A percentile compares a stretch with the other conserved stretches of the same genome.
Conservation (phyloP, 2,888 invertebrate genomes). For the Oligia latruncula region DNA sequence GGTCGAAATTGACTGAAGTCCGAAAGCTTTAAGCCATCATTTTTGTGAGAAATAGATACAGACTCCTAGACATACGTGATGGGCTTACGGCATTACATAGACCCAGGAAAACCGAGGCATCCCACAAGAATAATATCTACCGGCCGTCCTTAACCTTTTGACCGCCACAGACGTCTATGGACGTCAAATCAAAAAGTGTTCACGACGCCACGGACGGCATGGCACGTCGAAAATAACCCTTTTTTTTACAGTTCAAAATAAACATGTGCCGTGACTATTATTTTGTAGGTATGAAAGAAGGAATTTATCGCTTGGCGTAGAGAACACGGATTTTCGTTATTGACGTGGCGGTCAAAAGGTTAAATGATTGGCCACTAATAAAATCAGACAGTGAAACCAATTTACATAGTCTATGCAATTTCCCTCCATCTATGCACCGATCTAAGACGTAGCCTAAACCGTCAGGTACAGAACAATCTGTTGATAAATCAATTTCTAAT, state of each 20-base stretch:
- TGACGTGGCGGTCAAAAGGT: no score
- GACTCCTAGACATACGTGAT: background rate
- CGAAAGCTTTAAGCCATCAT: background rate
- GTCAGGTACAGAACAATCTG: conserved; percentile 24
- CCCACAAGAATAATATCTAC: background rate
- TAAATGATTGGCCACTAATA: conserved; percentile 7
- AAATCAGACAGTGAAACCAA: conserved; percentile 6
- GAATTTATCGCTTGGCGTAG: no score
- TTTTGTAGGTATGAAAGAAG: no score
- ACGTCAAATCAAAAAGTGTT: no score
- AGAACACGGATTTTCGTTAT: no score
- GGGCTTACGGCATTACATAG: background rate
- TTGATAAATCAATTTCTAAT: conserved; percentile 44
- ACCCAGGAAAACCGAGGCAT: background rate
- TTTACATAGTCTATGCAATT: conserved; percentile 12
- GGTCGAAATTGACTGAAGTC: no score
- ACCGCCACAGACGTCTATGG: no score
- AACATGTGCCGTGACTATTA: no score
- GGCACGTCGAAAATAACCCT: no score
- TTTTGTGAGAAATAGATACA: background rate
- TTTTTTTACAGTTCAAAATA: no score
- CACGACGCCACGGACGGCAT: no score
- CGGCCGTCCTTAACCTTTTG: background rate
- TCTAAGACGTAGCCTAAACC: conserved; percentile 7
- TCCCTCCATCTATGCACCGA: background rate